Evolutionary conservation across 37 sponge, comb jelly and placozoan species (phyloP).

Genomic region (Haliclona indistincta): DNA sequence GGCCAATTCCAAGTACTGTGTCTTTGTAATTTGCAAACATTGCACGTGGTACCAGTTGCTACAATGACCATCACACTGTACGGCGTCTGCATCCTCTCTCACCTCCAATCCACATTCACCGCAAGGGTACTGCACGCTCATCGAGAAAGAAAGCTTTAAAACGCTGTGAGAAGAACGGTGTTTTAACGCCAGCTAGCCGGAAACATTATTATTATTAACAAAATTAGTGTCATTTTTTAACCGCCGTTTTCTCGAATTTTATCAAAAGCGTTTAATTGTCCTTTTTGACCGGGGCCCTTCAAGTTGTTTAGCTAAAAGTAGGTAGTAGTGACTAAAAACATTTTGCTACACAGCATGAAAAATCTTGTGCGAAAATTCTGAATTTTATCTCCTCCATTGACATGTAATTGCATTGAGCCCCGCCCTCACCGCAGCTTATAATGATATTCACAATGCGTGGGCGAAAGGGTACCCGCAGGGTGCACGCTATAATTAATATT

Average conservation of each 20-base stretch:
- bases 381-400: too few relatives aligned
- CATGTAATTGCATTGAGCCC: too few relatives aligned
- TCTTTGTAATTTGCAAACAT: conserved; percentile 12
- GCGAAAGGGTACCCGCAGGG: too few relatives aligned
- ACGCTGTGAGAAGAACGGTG: not conserved
- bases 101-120: conserved; percentile 33
- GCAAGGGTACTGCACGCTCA: conserved; percentile 30
- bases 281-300: conserved; percentile 52
- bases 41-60: conserved; percentile 18
- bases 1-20: not conserved
- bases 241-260: conserved; percentile 23
- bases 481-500: too few relatives aligned
- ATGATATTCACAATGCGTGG: too few relatives aligned
- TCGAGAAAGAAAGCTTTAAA: not conserved
- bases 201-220: not conserved
- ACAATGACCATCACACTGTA: conserved; percentile 41
- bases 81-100: conserved; percentile 3
- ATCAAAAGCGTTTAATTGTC: conserved; percentile 34
- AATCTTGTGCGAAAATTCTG: too few relatives aligned
- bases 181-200: not conserved
- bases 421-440: too few relatives aligned
- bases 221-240: too few relatives aligned
- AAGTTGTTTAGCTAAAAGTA: too few relatives aligned
- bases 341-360: too few relatives aligned
- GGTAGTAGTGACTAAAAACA: too few relatives aligned